Base-by-base conservation (phyloP, 1,140 invertebrate species). In the Bradynema listronoti region DNA sequence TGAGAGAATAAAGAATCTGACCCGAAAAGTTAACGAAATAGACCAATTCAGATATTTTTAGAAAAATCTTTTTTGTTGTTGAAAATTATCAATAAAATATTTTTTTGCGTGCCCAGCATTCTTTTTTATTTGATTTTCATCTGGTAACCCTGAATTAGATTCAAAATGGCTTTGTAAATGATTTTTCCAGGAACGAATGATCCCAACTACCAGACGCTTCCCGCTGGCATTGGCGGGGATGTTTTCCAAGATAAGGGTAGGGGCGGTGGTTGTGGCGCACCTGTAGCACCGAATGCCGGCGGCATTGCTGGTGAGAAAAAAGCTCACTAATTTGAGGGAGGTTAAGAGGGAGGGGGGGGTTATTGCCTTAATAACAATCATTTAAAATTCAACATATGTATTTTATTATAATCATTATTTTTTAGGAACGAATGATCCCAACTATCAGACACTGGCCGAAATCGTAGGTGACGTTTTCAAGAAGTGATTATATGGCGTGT, bases 181-280 rank as follows among this genome's bases (percentile, higher is more conserved):
- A n/a, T 43, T 43, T 3, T 43, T 3, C 22, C 22, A 50, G 39
- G 39, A 4, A 56, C 54, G 1, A 19, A 55, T 7, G 39, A 49
- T 55, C 39, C 46, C 6, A 55, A 56, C n/a, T 57, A 60, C 49
- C 52, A 61, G 42, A 65, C 42, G 3, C 39, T 54, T 27, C n/a
- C n/a, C n/a, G 61, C 58, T 22, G 59, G 47, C n/a, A 42, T 61
- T 11, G 63, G 34, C 24, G 63, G 46, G 25, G 63, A 66, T 41
- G 52, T 55, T 3, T 66, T 66, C 32, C n/a, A n/a, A n/a, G 63
- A 59, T 19, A 49, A 42, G 7, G 63, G 62, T 34, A 66, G 62
- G 55, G 62, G 62, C 46, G 54, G 5, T 3, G 59, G 30, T 32
- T 52, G 29, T 24, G 54, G 14, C 6, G 50, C 56, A 4, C n/a